Evolutionary conservation across 2,113 vertebrate species (phyloP).

Genomic region (Lota lota): DNA sequence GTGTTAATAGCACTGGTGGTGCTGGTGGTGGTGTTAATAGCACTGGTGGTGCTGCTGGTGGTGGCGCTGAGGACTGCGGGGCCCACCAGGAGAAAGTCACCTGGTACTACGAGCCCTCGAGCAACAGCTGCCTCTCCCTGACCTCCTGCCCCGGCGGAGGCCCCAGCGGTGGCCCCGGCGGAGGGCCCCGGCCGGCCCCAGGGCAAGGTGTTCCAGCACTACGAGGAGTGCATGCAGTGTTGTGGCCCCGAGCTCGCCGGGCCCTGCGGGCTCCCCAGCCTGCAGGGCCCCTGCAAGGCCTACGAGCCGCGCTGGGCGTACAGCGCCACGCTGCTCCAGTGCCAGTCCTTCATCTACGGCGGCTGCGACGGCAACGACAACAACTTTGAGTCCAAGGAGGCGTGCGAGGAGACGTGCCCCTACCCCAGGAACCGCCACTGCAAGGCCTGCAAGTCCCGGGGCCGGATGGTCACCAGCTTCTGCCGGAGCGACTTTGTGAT

Average conservation of each 20-base stretch:
- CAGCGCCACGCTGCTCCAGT: constrained; percentile 79
- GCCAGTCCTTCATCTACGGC: constrained; percentile 91
- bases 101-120: constrained; percentile 89
- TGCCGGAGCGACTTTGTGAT: constrained; percentile 94
- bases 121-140: constrained; percentile 91
- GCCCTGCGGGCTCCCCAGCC: constrained; percentile 81
- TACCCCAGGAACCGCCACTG: constrained; percentile 85
- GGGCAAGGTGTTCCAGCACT: constrained; percentile 82
- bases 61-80: constrained; percentile 81
- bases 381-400: constrained; percentile 93
- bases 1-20: too few relatives aligned
- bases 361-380: constrained; percentile 94
- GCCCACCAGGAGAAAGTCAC: constrained; percentile 77
- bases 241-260: constrained; percentile 84
- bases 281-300: constrained; percentile 91
- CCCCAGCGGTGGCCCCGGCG: too few relatives aligned
- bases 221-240: constrained; percentile 84
- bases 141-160: constrained; percentile 15
- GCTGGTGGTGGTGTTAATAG: too few relatives aligned
- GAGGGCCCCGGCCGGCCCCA: constrained; percentile 51
- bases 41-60: neutral
- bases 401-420: constrained; percentile 90
- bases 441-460: constrained; percentile 84
- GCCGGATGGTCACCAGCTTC: constrained; percentile 95
- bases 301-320: constrained; percentile 93